Evolutionary conservation across 2,113 vertebrate genomes (phyloP).

Genomic region (Parus major): DNA sequence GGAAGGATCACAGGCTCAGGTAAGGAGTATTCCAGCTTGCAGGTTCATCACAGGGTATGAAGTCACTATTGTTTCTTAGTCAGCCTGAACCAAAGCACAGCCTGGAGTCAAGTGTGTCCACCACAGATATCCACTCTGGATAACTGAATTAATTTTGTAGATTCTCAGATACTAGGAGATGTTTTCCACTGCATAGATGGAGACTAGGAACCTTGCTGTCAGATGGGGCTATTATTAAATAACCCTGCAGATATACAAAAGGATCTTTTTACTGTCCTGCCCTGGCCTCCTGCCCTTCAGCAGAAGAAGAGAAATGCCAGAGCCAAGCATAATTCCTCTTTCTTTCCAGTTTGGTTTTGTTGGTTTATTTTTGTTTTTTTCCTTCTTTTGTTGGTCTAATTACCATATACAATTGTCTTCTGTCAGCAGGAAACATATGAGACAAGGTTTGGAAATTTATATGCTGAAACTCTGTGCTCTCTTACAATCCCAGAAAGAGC

Average conservation of each 20-base stretch:
- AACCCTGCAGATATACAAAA: neutral
- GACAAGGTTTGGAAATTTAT: neutral
- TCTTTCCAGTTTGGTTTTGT: neutral
- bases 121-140: neutral
- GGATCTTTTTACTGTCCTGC: neutral
- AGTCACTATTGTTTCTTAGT: neutral
- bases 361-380: neutral
- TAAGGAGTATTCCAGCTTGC: neutral
- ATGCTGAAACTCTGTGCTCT: neutral
- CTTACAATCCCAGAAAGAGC: neutral
- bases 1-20: neutral
- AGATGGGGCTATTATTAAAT: neutral
- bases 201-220: neutral
- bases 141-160: neutral
- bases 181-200: neutral
- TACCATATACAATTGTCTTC: neutral
- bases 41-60: neutral
- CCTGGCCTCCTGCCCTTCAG: neutral
- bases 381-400: neutral
- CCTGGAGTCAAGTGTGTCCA: neutral
- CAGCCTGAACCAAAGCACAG: neutral
- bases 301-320: neutral
- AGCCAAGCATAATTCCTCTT: neutral
- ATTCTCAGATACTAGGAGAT: neutral
- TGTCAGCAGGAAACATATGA: neutral